phyloP scores from a whole-genome alignment of 2,797 vertebrate species.

The Tangara arthus region DNA sequence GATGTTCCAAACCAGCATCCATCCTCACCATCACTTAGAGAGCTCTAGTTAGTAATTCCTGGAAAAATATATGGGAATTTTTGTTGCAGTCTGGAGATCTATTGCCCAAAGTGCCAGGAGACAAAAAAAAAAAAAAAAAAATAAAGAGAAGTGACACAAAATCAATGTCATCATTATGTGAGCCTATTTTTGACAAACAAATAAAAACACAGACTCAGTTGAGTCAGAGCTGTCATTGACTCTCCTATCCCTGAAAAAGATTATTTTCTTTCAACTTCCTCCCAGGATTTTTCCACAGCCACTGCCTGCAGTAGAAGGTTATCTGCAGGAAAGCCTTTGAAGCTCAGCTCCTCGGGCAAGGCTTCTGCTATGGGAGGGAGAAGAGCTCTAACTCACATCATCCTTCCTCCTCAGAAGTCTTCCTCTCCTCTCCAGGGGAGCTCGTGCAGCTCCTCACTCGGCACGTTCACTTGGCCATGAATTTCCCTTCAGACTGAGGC shows the following conservation, averaged over 20 bases:
- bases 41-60: neutral
- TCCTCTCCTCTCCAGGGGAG: neutral
- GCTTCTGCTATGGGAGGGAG: neutral
- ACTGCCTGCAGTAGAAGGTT: neutral
- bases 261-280: neutral
- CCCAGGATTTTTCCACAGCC: neutral
- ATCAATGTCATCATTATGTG: neutral
- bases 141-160: neutral
- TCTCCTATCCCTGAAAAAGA: neutral
- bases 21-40: neutral
- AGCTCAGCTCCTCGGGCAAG: neutral
- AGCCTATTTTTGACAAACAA: neutral
- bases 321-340: constrained; percentile 3
- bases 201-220: neutral
- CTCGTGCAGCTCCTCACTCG: neutral
- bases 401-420: neutral
- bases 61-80: neutral
- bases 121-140: neutral
- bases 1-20: neutral
- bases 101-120: neutral
- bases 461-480: neutral
- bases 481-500: neutral
- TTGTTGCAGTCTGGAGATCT: neutral
- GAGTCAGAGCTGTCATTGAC: neutral
- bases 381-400: neutral